Base-by-base conservation (phyloP, 2,113 vertebrate genomes). In the Isichthys henryi region DNA sequence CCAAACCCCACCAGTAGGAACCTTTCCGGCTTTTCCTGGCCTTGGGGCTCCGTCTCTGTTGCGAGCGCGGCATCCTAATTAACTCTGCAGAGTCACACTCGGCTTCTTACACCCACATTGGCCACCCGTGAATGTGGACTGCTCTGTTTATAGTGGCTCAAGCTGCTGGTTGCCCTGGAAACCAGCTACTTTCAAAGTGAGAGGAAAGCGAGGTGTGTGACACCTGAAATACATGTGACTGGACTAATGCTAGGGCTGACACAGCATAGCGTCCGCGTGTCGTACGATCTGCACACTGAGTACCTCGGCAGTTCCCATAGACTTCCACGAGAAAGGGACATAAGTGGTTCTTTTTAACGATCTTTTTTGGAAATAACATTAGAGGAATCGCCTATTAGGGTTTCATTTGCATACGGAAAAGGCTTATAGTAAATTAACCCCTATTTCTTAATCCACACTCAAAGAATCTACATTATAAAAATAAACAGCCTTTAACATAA, bases 111-210 rank as follows among this genome's bases (percentile, higher is more conserved):
- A 15, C 11, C 19, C 50, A 87, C 27, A 43, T 2, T 11, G 49
- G 58, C 9, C 3, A 3, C 13, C 27, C 10, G 62, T 15, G 62
- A 70, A 31, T 3, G 3, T 31, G 3, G n/a, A 31, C 62, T 1
- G 62, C n/a, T 48, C 82, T 5, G 21, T 86, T 49, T 31, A 15
- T 45, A 27, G 66, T 43, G 48, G 46, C 74, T 52, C 17, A 17
- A n/a, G 31, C 74, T 50, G 27, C 15, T 1, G 19, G 88, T 89
- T 89, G 15, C 88, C 74, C 31, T 83, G 74, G 74, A 89, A 89
- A 89, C 74, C 46, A 5, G 23, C 62, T 46, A 52, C 13, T 53
- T 80, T 87, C 56, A 45, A 45, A 62, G 48, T 27, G 8, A n/a
- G 7, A 19, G 15, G 35, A 27, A 6, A 23, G 83, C 1, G 23